Evolutionary conservation across 2,113 vertebrate species (phyloP), one percentile per base, ranked within the genome.

Genomic region (Pollimyrus isidori): DNA sequence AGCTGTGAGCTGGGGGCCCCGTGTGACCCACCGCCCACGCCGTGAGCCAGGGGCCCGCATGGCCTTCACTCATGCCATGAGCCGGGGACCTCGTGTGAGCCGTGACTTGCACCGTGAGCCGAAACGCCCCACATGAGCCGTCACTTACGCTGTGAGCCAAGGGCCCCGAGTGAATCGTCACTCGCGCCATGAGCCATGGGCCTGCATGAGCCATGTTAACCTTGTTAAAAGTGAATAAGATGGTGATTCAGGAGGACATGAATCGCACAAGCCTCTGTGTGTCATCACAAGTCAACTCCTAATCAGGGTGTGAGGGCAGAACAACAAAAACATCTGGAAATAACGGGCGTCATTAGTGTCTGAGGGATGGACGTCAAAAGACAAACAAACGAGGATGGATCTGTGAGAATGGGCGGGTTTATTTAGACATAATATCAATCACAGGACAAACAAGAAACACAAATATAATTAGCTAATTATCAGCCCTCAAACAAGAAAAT

Each of bases 301-400:
- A 69, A 56, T 89, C 76, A 45, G 73, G 15, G 90, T 58, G 87
- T 90, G 91, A 92, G 93, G 94, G 93, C 93, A 93, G 91, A 91
- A 91, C 90, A 90, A 90, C 83, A 91, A 92, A 94, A 90, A 91
- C 89, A 92, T 91, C 93, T 92, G 88, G 90, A 91, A 91, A 93
- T 94, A 95, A 94, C 94, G 91, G 94, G 94, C 92, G 93, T 94
- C 91, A 95, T 95, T 94, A 95, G 93, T 92, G 90, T 92, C 89
- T 88, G 94, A 91, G 94, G 93, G 93, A 94, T 91, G 90, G 92
- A 91, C 92, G 91, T 91, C 93, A 93, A 87, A 83, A 87, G 90
- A 92, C 90, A 46, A 35, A 3, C 50, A 58, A 48, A 62, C 15
- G 6, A n/a, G 76, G 49, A 89, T 84, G 23, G 42, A 62, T 89